phyloP scores from a whole-genome alignment of 2,113 vertebrate genomes.

The Butorides virescens region DNA sequence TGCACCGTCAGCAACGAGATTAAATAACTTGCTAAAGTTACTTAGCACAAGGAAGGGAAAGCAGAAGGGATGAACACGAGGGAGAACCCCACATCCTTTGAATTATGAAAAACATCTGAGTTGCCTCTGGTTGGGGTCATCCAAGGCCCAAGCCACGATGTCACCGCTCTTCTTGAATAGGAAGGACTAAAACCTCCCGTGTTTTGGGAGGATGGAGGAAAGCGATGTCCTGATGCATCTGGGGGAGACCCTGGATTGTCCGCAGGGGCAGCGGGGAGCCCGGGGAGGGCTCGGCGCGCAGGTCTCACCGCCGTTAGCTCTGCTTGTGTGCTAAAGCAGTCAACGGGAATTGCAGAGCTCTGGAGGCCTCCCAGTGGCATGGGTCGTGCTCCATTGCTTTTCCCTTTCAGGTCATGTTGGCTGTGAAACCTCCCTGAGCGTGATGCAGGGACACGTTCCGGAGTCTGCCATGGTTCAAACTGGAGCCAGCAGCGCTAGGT shows the following conservation, averaged over 20 bases:
- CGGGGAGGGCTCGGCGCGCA: background rate
- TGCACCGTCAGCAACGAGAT: background rate
- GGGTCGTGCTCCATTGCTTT: accelerated
- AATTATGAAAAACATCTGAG: background rate
- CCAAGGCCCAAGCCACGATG: background rate
- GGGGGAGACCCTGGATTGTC: background rate
- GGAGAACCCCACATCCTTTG: background rate
- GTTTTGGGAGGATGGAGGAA: background rate
- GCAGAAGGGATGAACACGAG: background rate
- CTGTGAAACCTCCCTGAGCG: background rate
- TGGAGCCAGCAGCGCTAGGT: background rate
- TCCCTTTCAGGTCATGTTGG: background rate
- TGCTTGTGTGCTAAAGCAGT: background rate
- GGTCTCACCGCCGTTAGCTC: background rate
- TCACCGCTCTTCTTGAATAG: background rate
- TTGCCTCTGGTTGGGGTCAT: background rate
- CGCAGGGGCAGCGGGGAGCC: background rate
- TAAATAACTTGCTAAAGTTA: background rate
- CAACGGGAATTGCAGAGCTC: background rate
- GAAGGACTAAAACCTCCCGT: background rate
- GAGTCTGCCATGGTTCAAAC: background rate
- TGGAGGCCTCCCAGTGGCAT: background rate
- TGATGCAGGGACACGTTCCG: background rate
- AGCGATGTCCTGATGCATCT: background rate
- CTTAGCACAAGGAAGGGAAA: background rate